Evolutionary conservation across 2,797 vertebrate genomes (phyloP), one percentile per base, ranked within the genome.

Genomic region (Bovichtus diacanthus): DNA sequence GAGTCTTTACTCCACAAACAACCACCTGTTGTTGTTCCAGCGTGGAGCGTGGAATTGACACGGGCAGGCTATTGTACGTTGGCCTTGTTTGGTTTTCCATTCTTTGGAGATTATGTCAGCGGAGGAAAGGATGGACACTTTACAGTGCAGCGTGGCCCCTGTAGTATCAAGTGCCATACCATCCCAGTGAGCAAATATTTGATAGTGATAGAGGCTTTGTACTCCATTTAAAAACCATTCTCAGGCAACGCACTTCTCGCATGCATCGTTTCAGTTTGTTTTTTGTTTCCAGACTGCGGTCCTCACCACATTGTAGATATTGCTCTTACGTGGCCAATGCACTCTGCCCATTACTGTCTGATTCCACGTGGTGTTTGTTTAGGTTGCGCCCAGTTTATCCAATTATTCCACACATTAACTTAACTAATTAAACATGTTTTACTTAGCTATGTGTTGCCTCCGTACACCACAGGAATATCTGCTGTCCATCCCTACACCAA

Each of bases 181-280:
- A 39, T 71, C 80, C 62, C 61, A 60, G 36, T 80, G 50, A 72
- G 84, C 85, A 88, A 90, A 94, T 90, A 93, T 92, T 90, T 90
- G 86, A 75, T 15, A 6, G 44, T 1, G 67, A 66, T 62, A 77
- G 62, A 80, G 80, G 44, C 75, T 88, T 78, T 84, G 76, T 81
- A 11, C 60, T 55, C 65, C n/a, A 15, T 54, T 41, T 50, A 79
- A 81, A 79, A 81, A 53, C 61, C 71, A 18, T 66, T 64, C 27
- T 79, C 43, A 56, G 50, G n/a, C 74, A 50, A 38, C 21, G 1
- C 39, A 19, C 15, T 51, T 55, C 19, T 81, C 51, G 15, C 66
- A n/a, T 53, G 74, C 29, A 29, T 62, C 56, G 2, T 73, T 76
- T 70, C 21, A 21, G 47, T 61, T 74, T 61, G 51, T 73, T 59